These are phyloP conservation scores for Squalus acanthias DNA, from an alignment of 2,797 vertebrate genomes.

Conservation along the genomic window DNA sequence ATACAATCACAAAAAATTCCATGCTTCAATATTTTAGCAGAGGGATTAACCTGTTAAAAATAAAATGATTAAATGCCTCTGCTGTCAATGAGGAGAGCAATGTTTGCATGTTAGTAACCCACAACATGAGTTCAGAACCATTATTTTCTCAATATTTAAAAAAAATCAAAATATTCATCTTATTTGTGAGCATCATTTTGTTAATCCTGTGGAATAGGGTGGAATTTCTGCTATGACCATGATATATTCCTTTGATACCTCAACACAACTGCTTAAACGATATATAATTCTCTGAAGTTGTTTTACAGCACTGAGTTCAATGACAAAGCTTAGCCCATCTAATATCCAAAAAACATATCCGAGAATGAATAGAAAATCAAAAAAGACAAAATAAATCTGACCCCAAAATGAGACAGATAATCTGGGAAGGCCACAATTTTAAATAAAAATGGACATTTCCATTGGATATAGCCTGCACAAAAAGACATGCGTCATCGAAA, in stretches of 20 bases:
- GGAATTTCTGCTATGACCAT: neutral
- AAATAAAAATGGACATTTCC: neutral
- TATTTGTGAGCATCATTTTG: neutral
- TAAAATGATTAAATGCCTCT: neutral
- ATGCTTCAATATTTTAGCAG: neutral
- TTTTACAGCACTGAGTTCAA: neutral
- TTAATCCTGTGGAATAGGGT: neutral
- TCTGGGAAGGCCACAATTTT: neutral
- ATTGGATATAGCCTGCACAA: neutral
- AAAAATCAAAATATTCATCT: neutral
- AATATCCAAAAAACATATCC: neutral
- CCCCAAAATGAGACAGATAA: neutral
- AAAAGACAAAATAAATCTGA: neutral
- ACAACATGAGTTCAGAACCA: neutral
- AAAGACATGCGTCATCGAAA: neutral
- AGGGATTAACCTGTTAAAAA: neutral
- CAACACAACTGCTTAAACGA: neutral
- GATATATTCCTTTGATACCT: neutral
- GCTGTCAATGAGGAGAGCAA: neutral
- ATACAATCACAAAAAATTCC: neutral
- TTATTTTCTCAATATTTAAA: neutral
- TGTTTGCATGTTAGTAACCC: neutral
- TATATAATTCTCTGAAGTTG: neutral
- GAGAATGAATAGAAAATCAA: neutral
- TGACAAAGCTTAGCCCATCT: neutral